Base-by-base conservation (phyloP, 1,140 invertebrate genomes). In the Diachasma alloeum region DNA sequence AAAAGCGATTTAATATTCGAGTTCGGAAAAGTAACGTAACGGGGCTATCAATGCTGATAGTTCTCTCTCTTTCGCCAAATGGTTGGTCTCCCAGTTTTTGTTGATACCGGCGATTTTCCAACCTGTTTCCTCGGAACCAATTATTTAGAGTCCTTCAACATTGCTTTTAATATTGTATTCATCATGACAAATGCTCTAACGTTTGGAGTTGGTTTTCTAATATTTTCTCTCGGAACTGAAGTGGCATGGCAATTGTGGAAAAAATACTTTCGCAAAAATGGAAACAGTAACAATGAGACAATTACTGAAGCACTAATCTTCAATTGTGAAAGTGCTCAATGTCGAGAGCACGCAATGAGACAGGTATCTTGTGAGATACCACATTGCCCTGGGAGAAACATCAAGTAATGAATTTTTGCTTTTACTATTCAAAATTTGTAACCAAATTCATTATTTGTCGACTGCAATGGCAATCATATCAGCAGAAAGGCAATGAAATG, bases 271-370 rank as follows among this genome's bases (percentile, higher is more conserved):
- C 9, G 24, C 9, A 37, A 72, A 5, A 44, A 56, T 72, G n/a
- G 2, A 59, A 0, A 31, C 11, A 72, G 22, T 56, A 19, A 48
- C 11, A 0, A 53, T 22, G 24, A 37, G n/a, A 10, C 3, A 4
- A 48, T 36, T 48, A 11, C 9, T 26, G 48, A 69, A 44, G 81
- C 85, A 0, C 72, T 87, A 44, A 83, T 87, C 24, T 87, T 86
- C 63, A 75, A 80, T 0, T 81, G 81, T 6, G 76, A 83, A 3
- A 79, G 76, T 31, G 10, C 44, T 31, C 1, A 53, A 6, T 87
- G 86, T 75, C 79, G 81, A 17, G 3, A 15, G 15, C 86, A 87
- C 67, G 19, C 75, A 0, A 24, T 17, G 11, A 10, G 0, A 8
- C 22, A 42, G 15, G 2, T 26, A 10, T 9, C 59, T 0, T 87